A percentile compares a stretch with the other conserved stretches of the same genome.
Conservation (phyloP, 1,140 invertebrate species). For the Andrena cerasifolii region DNA sequence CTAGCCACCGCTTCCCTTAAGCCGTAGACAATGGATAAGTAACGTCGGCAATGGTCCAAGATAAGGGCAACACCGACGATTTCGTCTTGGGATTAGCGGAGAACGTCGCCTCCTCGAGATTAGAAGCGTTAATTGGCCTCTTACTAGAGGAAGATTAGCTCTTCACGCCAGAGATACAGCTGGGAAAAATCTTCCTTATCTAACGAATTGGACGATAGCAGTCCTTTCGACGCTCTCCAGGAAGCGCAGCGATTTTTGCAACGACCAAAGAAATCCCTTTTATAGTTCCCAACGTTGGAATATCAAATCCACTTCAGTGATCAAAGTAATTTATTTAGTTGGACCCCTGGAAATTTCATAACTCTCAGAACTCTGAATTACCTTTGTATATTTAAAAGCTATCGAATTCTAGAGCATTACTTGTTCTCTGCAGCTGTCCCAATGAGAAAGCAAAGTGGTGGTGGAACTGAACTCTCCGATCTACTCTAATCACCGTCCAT, state of each 20-base stretch:
- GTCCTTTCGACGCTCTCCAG: background rate
- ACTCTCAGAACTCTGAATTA: no score
- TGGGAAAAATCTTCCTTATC: background rate
- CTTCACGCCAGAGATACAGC: background rate
- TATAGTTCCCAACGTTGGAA: no score
- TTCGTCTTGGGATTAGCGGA: conserved; percentile 68
- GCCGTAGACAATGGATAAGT: conserved; percentile 78
- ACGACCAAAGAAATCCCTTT: background rate
- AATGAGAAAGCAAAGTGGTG: no score
- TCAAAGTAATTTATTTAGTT: background rate
- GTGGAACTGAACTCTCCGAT: no score
- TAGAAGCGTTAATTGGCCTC: conserved; percentile 74
- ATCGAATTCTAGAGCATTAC: no score
- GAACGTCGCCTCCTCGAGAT: conserved; percentile 71
- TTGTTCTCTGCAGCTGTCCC: no score
- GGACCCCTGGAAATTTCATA: no score
- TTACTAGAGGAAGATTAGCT: conserved; percentile 12
- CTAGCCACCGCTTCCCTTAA: conserved; percentile 69
- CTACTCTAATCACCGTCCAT: no score
- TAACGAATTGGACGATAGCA: background rate
- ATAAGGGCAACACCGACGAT: conserved; percentile 74
- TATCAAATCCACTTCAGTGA: no score
- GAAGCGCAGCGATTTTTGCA: background rate
- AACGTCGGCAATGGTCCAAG: conserved; percentile 73
- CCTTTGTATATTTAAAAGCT: no score